Evolutionary conservation across 1,140 invertebrate genomes (phyloP).

Genomic region (Monochamus saltuarius): DNA sequence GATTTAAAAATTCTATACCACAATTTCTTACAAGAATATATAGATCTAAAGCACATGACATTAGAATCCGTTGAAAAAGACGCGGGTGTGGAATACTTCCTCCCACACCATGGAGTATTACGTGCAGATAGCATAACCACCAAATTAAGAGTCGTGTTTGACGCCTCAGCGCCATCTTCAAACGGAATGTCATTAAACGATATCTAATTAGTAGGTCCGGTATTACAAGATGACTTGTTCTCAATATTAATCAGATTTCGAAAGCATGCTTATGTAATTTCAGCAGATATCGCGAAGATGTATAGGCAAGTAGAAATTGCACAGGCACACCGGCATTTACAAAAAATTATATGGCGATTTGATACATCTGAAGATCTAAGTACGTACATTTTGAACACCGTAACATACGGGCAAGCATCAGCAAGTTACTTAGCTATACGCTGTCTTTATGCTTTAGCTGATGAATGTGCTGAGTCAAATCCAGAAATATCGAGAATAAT

Average conservation of each 20-base stretch:
- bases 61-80: background rate
- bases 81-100: slow-evolving; percentile 28
- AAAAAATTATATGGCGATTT: slow-evolving; percentile 20
- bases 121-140: slow-evolving; percentile 38
- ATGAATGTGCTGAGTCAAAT: background rate
- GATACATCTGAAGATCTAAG: slow-evolving; percentile 20
- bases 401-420: slow-evolving; percentile 38
- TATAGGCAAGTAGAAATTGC: slow-evolving; percentile 43
- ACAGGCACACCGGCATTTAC: slow-evolving; percentile 38
- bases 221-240: slow-evolving; percentile 38
- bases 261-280: slow-evolving; percentile 44
- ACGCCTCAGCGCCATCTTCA: slow-evolving; percentile 40
- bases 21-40: slow-evolving; percentile 12
- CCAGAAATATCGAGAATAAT: slow-evolving; percentile 13
- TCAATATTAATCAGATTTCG: slow-evolving; percentile 52
- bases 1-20: background rate
- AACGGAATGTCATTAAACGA: slow-evolving; percentile 43
- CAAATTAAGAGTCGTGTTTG: slow-evolving; percentile 47
- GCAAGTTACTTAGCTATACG: slow-evolving; percentile 32
- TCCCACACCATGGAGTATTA: slow-evolving; percentile 49
- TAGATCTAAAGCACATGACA: slow-evolving; percentile 8
- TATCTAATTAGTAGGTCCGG: slow-evolving; percentile 34
- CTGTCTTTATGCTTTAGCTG: slow-evolving; percentile 12
- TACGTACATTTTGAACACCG: slow-evolving; percentile 40
- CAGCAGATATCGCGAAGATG: slow-evolving; percentile 52